phyloP scores from a whole-genome alignment of 2,888 invertebrate species.

The Drosophila formosana region DNA sequence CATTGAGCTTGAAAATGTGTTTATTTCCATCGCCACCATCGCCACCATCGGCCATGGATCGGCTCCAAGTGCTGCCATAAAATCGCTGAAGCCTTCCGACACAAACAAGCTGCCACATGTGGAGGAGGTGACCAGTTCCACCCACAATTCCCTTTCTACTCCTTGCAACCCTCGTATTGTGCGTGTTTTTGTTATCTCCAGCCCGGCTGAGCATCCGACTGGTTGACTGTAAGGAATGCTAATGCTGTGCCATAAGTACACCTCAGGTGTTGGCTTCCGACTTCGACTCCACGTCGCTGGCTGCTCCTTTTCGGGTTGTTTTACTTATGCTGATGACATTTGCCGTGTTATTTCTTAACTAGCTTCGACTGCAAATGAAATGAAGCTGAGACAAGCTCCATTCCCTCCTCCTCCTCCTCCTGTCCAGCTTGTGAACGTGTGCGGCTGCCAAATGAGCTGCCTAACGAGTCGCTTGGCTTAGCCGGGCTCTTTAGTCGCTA shows the following conservation, averaged over 20 bases:
- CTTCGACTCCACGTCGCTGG: not conserved
- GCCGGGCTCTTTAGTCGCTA: conserved; percentile 26
- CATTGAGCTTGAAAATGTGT: conserved; percentile 81
- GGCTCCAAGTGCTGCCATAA: conserved; percentile 74
- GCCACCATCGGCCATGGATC: conserved; percentile 49
- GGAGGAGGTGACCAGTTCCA: conserved; percentile 9
- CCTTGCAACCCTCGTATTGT: conserved; percentile 53
- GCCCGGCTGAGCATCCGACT: conserved; percentile 27
- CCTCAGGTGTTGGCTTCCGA: conserved; percentile 66
- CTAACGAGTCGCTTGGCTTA: conserved; percentile 53
- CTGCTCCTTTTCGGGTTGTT: conserved; percentile 27
- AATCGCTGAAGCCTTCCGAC: conserved; percentile 76
- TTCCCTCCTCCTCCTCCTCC: not conserved
- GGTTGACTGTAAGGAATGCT: conserved; percentile 75
- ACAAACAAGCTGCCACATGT: conserved; percentile 64
- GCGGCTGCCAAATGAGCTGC: conserved; percentile 71
- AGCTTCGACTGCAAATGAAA: conserved; percentile 65
- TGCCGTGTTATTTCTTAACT: conserved; percentile 71
- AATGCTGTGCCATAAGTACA: conserved; percentile 74
- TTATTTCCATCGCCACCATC: conserved; percentile 70
- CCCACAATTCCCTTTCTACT: not conserved
- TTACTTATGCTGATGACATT: conserved; percentile 68
- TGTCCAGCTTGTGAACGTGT: conserved; percentile 51
- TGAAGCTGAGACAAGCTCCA: conserved; percentile 31
- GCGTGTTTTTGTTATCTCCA: conserved; percentile 76